Conservation (phyloP, 2,888 invertebrate species). For the Abrostola tripartita region DNA sequence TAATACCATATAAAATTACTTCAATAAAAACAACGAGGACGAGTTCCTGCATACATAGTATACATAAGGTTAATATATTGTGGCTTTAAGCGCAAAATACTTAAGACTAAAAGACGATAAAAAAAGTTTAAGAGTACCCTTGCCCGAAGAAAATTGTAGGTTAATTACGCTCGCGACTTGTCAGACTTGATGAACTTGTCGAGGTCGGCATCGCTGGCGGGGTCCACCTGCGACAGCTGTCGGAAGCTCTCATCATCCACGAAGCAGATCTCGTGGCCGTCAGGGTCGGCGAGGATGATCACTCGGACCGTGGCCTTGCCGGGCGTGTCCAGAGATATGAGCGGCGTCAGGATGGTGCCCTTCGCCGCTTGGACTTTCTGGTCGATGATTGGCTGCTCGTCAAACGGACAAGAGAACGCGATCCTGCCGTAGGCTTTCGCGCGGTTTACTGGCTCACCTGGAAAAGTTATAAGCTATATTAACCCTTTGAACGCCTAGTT, state of each 20-base stretch:
- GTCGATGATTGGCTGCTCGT: conserved; percentile 93
- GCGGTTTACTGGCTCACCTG: conserved; percentile 91
- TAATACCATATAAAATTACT: not conserved
- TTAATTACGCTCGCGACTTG: conserved; percentile 82
- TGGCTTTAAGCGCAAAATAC: conserved; percentile 21
- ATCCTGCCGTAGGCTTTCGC: conserved; percentile 98
- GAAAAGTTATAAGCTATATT: conserved; percentile 32
- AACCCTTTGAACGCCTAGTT: too few species aligned
- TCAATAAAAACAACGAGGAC: not conserved
- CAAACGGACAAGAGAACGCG: conserved; percentile 96
- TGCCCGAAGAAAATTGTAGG: conserved; percentile 30
- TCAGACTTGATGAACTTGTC: conserved; percentile 92
- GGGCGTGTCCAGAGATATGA: conserved; percentile 98
- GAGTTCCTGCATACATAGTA: conserved; percentile 46
- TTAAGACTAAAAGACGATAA: conserved; percentile 25
- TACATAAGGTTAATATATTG: conserved; percentile 36
- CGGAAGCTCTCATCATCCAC: conserved; percentile 98
- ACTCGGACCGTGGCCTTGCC: conserved; percentile 99
- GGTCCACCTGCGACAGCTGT: conserved; percentile 95
- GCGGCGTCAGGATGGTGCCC: conserved; percentile 94
- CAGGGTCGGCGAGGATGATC: conserved; percentile 98
- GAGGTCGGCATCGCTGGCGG: conserved; percentile 93
- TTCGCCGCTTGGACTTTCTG: conserved; percentile 91
- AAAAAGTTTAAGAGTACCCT: conserved; percentile 51
- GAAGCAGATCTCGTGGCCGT: conserved; percentile 99